Base-by-base conservation (phyloP, 2,888 invertebrate species). In the Calameuta filiformis region DNA sequence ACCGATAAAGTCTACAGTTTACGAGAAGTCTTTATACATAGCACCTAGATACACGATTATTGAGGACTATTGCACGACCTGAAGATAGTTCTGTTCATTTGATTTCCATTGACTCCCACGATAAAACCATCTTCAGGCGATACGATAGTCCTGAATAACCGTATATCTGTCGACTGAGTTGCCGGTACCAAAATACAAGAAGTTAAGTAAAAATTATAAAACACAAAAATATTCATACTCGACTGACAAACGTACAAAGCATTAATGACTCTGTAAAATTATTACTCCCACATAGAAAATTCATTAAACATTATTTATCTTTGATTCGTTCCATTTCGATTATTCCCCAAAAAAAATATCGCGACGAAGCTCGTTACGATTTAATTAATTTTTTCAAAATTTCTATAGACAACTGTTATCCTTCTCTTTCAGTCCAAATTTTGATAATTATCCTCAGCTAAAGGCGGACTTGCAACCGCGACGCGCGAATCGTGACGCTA, bases 401-500 rank as follows among this genome's bases (percentile, higher is more conserved):
- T 0, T 23, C 56, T 56, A 9, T 2, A 9, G 56, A 56, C 56
- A 23, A 56, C 56, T 56, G 23, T 40, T 40, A 40, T 56, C 23
- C 56, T 56, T 56, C 56, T 23, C 23, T 23, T 9, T 56, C 23
- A 9, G 6, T 56, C 56, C 9, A 23, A 56, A 56, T 56, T 56
- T 6, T 1, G n/a, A 56, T 56, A 23, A 56, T 56, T 56, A 56
- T 56, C 56, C 56, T 23, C 56, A 6, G 56, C 23, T 9, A 56
- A 56, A 23, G 56, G 56, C 56, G 75, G 68, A 80, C 40, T 81
- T 83, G 83, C 56, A 79, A 87, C 85, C 85, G 86, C 76, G 81
- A 81, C 87, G 84, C 81, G 81, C 86, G 86, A 87, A 88, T 87
- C 84, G 87, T 87, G 84, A 85, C 87, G 87, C 84, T 81, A 86